Base-by-base conservation (phyloP, 2,797 vertebrate genomes). In the Myotis pilosus region DNA sequence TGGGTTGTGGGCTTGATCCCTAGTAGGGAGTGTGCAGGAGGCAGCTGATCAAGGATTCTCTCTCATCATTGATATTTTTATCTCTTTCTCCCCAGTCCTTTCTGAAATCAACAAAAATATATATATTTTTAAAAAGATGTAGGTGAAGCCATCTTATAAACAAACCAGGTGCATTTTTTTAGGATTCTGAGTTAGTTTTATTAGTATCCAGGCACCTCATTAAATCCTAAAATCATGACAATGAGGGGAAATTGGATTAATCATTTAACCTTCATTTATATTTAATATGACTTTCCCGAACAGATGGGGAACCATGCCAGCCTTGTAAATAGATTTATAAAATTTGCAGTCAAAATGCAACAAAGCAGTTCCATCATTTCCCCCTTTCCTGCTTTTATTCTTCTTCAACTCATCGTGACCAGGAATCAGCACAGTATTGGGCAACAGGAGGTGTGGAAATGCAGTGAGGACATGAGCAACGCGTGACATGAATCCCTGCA, bases 161-260 rank as follows among this genome's bases (percentile, higher is more conserved):
- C 7, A 81, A 68, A 81, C 36, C 74, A 71, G 20, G 64, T 16
- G 38, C 51, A 89, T 66, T 81, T 80, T 80, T 94, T 72, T 57
- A 79, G 64, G 71, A 72, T 55, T 90, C 74, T 55, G 55, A 89
- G 87, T 89, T 76, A 41, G 28, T 88, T 88, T 94, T 93, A 86
- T 64, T 75, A 68, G 60, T 80, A 22, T 90, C 25, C 33, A 81
- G 72, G 86, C 64, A 87, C 5, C 62, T 94, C 60, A 9, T 93
- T 87, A 85, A 91, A 82, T 81, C 92, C 30, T 85, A 83, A 92
- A 85, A 60, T 91, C 49, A 49, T 0, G 17, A 74, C n/a, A 55
- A 41, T 28, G 47, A 68, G n/a, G 41, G 47, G 12, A 82, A 78
- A 90, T 92, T 11, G 23, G 53, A 68, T 47, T 53, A 79, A 55